These are phyloP conservation scores for Uloborus diversus DNA, from an alignment of 1,140 invertebrate genomes.

Conservation along the genomic window DNA sequence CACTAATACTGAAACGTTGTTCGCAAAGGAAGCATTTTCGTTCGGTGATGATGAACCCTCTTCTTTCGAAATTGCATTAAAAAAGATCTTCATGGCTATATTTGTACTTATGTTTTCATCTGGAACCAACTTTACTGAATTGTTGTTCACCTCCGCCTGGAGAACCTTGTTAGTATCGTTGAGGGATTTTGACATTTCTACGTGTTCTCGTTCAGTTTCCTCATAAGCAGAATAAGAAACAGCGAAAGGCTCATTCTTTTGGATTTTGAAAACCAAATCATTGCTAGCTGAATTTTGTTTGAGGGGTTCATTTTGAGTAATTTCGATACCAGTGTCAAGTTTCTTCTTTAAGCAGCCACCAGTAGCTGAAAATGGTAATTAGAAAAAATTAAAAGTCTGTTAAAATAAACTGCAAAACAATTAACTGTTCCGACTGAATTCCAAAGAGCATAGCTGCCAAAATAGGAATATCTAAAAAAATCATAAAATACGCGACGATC, in stretches of 20 bases:
- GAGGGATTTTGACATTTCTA: constrained; percentile 49
- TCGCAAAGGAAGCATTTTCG: too few species aligned
- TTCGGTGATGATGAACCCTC: too few species aligned
- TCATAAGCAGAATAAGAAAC: constrained; percentile 35
- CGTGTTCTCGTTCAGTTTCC: constrained; percentile 40
- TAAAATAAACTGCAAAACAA: neutral
- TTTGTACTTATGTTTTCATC: neutral
- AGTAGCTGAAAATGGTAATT: constrained; percentile 51
- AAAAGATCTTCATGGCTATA: too few species aligned
- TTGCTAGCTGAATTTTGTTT: constrained; percentile 35
- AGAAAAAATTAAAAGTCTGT: constrained; percentile 42
- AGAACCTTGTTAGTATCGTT: constrained; percentile 34
- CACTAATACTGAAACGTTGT: neutral
- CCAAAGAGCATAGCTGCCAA: constrained; percentile 55
- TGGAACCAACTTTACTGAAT: neutral
- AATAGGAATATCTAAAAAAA: constrained; percentile 29
- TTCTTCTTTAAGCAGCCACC: constrained; percentile 53
- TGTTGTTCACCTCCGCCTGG: constrained; percentile 36
- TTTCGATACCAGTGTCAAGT: constrained; percentile 27
- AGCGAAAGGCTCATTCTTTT: constrained; percentile 43
- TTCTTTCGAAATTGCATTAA: too few species aligned
- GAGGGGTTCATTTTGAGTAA: constrained; percentile 43
- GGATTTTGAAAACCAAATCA: constrained; percentile 53
- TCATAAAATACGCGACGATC: too few species aligned
- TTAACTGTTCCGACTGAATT: too few species aligned